Evolutionary conservation across 1,140 invertebrate genomes (phyloP).

Genomic region (Drosophila takahashii): DNA sequence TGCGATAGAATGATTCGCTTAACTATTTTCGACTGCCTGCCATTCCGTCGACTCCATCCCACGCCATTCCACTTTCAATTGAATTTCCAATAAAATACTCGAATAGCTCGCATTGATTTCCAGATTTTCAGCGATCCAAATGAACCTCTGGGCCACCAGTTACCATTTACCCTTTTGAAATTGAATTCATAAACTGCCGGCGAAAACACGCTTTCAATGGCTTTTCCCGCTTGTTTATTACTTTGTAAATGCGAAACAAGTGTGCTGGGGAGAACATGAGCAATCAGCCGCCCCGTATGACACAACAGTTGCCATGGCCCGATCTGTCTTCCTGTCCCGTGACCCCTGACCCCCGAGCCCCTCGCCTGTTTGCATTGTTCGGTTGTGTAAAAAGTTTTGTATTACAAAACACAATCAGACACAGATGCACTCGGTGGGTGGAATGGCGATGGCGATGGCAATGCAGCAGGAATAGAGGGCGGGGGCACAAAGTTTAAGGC

Average conservation of each 20-base stretch:
- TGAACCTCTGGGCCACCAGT: not conserved
- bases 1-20: conserved; percentile 55
- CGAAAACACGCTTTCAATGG: conserved; percentile 22
- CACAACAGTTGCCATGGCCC: conserved; percentile 59
- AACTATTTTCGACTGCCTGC: conserved; percentile 3
- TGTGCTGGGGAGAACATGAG: conserved; percentile 55
- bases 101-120: conserved; percentile 27
- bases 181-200: conserved; percentile 34
- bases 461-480: conserved; percentile 27
- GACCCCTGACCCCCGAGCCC: not conserved
- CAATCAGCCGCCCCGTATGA: conserved; percentile 77
- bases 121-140: conserved; percentile 14
- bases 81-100: conserved; percentile 38
- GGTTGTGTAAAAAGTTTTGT: conserved; percentile 67
- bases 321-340: conserved; percentile 35
- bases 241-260: conserved; percentile 71
- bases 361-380: conserved; percentile 35
- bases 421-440: conserved; percentile 62
- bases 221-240: conserved; percentile 54
- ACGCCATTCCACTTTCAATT: conserved; percentile 5
- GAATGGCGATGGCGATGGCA: conserved; percentile 6
- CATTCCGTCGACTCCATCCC: conserved; percentile 1
- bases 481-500: conserved; percentile 20
- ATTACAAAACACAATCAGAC: conserved; percentile 77
- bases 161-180: conserved; percentile 12